phyloP scores from a whole-genome alignment of 2,888 invertebrate genomes.

The Tipula helvola region DNA sequence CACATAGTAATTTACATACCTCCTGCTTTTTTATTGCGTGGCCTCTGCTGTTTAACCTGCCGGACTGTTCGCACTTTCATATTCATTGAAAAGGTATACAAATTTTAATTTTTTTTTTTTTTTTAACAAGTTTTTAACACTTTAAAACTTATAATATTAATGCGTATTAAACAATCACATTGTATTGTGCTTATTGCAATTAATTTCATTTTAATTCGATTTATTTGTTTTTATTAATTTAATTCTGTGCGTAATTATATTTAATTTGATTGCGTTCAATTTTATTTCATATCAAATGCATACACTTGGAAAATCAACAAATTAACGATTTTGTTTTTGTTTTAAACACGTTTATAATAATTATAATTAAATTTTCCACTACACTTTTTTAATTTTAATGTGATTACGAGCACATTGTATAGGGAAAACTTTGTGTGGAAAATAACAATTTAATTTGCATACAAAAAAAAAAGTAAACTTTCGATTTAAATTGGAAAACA shows the following conservation, averaged over 20 bases:
- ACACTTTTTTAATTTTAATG: neutral
- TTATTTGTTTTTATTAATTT: neutral
- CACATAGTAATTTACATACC: neutral
- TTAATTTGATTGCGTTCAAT: neutral
- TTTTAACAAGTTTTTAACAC: neutral
- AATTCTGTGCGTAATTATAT: neutral
- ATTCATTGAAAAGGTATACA: slow-evolving; percentile 5
- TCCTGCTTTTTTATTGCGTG: slow-evolving; percentile 14
- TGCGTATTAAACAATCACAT: neutral
- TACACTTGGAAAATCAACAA: neutral
- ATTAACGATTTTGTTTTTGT: neutral
- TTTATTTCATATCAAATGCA: neutral
- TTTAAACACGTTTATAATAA: neutral
- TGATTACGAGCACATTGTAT: neutral
- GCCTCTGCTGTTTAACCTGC: slow-evolving; percentile 53
- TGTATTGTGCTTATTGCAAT: neutral
- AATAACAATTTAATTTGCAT: neutral
- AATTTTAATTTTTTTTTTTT: neutral
- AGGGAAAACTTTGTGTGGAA: neutral
- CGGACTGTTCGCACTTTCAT: slow-evolving; percentile 45
- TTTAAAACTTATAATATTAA: neutral
- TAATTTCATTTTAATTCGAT: neutral
- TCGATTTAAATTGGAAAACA: neutral
- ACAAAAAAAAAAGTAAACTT: neutral
- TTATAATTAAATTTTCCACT: neutral